phyloP scores from a whole-genome alignment of 1,140 invertebrate species.

The Lordiphosa clarofinis region DNA sequence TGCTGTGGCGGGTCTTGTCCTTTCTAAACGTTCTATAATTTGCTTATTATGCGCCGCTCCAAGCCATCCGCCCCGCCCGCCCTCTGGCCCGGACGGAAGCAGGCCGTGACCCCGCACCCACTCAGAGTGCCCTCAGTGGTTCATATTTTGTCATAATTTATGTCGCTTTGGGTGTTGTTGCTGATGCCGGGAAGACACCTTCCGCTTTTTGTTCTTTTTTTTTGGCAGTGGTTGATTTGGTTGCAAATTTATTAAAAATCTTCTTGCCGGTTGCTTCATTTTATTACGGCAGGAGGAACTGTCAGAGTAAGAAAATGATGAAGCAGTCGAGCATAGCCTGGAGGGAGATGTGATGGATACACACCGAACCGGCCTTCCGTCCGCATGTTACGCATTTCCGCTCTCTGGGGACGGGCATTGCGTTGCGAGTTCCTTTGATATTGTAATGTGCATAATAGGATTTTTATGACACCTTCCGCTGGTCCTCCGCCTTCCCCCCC shows the following conservation, averaged over 20 bases:
- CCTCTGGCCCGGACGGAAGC: conserved; percentile 32
- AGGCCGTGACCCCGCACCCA: conserved; percentile 25
- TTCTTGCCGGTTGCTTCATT: conserved; percentile 65
- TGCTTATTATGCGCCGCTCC: conserved; percentile 71
- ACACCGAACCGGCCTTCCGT: no score
- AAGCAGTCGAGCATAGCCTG: conserved; percentile 10
- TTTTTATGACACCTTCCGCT: conserved; percentile 69
- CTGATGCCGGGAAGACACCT: conserved; percentile 59
- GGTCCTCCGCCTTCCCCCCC: conserved; percentile 14
- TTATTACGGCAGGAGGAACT: conserved; percentile 62
- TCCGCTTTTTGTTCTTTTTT: conserved; percentile 1
- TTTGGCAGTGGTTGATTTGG: conserved; percentile 65
- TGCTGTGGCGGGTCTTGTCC: conserved; percentile 35
- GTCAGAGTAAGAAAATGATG: conserved; percentile 26
- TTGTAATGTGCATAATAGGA: conserved; percentile 75
- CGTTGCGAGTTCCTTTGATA: conserved; percentile 50
- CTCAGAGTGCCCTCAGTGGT: conserved; percentile 21
- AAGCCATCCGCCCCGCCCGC: conserved; percentile 65
- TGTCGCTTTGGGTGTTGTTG: conserved; percentile 73
- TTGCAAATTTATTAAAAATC: conserved; percentile 77
- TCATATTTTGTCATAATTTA: conserved; percentile 77
- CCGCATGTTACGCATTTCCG: no score
- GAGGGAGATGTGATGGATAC: conserved; percentile 12
- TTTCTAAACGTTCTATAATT: conserved; percentile 75
- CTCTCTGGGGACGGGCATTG: no score